Conservation (phyloP, 1,140 invertebrate genomes). For the Drosophila ambigua region DNA sequence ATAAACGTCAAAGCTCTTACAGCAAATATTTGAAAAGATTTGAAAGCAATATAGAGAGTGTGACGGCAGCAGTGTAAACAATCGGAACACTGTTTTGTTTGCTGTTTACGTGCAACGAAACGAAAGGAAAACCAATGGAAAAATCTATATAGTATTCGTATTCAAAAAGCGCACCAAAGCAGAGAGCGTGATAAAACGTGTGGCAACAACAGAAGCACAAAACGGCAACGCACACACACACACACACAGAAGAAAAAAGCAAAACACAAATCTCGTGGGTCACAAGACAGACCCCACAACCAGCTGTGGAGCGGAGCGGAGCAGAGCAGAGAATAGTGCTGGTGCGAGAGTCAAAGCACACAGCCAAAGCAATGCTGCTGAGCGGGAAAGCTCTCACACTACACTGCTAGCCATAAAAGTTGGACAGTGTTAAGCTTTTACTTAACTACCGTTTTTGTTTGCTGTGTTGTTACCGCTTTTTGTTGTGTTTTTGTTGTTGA, state of each 20-base stretch:
- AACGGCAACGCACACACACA: slow-evolving; percentile 11
- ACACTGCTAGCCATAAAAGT: slow-evolving; percentile 58
- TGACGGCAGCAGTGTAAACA: slow-evolving; percentile 4
- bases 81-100: slow-evolving; percentile 18
- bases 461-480: slow-evolving; percentile 6
- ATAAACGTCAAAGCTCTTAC: slow-evolving; percentile 11
- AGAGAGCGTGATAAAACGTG: slow-evolving; percentile 72
- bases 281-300: slow-evolving; percentile 59
- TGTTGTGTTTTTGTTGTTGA: not conserved
- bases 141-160: slow-evolving; percentile 14
- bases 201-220: slow-evolving; percentile 72
- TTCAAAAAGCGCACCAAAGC: slow-evolving; percentile 62
- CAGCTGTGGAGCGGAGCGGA: slow-evolving; percentile 27
- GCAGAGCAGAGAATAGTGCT: slow-evolving; percentile 7
- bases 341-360: slow-evolving; percentile 11
- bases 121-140: slow-evolving; percentile 13
- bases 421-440: slow-evolving; percentile 7
- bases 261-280: slow-evolving; percentile 55
- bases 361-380: slow-evolving; percentile 18
- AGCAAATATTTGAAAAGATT: not conserved
- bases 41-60: not conserved
- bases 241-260: slow-evolving; percentile 43
- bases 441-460: too few species aligned
- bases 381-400: slow-evolving; percentile 51
- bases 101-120: slow-evolving; percentile 46